phyloP scores from a whole-genome alignment of 2,888 invertebrate genomes.

The Plagodis pulveraria region DNA sequence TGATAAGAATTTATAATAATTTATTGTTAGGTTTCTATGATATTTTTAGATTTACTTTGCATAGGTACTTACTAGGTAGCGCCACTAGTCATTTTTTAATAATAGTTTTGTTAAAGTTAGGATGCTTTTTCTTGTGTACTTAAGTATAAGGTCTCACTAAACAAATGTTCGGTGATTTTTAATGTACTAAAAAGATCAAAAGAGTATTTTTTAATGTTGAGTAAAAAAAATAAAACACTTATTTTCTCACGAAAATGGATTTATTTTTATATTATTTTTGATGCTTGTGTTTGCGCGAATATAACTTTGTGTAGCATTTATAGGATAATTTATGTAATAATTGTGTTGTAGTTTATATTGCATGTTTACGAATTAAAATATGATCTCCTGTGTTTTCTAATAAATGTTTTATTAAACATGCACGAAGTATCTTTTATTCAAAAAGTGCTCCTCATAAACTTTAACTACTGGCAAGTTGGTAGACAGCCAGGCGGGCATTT shows the following conservation, averaged over 20 bases:
- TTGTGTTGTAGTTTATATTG: no score
- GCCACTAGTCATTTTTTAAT: conserved; percentile 42
- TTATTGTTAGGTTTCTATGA: conserved; percentile 1
- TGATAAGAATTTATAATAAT: conserved; percentile 35
- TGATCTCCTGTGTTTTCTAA: conserved; percentile 64
- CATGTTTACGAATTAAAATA: conserved; percentile 8
- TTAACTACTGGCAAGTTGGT: no score
- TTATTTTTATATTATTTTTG: no score
- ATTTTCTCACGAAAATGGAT: no score
- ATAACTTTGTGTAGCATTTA: no score
- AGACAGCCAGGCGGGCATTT: no score
- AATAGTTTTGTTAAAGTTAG: conserved; percentile 10
- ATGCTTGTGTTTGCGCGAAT: no score
- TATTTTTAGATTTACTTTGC: conserved; percentile 4
- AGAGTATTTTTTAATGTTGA: no score
- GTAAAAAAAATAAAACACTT: no score
- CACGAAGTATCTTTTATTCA: conserved; percentile 2
- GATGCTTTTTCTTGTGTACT: conserved; percentile 19
- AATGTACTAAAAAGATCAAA: no score
- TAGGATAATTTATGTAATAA: no score
- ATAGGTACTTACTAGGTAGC: conserved; percentile 32
- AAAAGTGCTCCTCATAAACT: neutral
- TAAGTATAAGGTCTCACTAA: neutral
- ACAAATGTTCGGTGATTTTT: no score
- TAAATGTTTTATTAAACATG: conserved; percentile 62